phyloP scores from a whole-genome alignment of 2,113 vertebrate genomes.

The Podiceps cristatus region DNA sequence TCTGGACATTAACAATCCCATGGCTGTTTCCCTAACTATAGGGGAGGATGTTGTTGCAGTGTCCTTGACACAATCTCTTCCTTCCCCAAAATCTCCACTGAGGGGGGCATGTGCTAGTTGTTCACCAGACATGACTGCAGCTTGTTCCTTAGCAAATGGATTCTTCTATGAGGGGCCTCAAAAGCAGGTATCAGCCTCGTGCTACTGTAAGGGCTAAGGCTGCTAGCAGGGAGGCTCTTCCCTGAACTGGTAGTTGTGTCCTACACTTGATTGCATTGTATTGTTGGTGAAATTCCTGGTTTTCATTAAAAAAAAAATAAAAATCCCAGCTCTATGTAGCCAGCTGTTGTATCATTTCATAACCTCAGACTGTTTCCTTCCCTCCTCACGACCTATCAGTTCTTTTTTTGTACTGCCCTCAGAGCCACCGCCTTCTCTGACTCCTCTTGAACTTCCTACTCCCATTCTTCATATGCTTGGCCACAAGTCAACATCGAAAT shows the following conservation, averaged over 20 bases:
- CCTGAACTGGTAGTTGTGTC: accelerated
- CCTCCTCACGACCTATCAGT: background rate
- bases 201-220: background rate
- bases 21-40: background rate
- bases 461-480: constrained; percentile 9
- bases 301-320: background rate
- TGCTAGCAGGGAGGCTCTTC: background rate
- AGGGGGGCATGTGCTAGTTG: background rate
- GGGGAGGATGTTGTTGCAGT: background rate
- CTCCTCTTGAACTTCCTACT: constrained; percentile 33
- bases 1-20: background rate
- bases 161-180: background rate
- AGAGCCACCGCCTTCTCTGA: background rate
- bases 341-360: constrained; percentile 19
- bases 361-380: constrained; percentile 14
- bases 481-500: background rate
- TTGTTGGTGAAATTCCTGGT: background rate
- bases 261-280: background rate
- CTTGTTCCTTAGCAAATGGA: background rate
- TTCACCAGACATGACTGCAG: background rate
- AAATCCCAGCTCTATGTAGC: background rate
- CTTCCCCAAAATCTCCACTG: background rate
- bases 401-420: background rate
- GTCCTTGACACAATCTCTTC: constrained; percentile 13
- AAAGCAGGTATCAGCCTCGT: background rate